phyloP scores from a whole-genome alignment of 2,797 vertebrate species.

The Tapera naevia region DNA sequence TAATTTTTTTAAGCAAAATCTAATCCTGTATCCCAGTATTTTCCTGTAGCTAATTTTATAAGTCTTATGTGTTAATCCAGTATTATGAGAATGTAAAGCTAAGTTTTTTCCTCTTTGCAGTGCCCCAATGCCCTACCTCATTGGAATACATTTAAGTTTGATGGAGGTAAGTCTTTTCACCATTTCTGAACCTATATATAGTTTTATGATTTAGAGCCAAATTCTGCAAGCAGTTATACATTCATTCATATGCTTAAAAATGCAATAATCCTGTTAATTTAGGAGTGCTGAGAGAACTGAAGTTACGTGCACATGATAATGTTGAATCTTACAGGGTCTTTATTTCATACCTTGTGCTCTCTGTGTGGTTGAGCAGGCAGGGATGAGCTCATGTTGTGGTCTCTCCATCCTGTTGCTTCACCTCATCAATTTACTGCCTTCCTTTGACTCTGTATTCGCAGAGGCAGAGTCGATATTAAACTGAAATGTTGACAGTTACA shows the following conservation, averaged over 20 bases:
- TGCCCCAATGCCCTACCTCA: slow-evolving; percentile 99
- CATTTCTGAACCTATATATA: neutral
- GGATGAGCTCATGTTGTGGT: neutral
- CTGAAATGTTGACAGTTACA: slow-evolving; percentile 45
- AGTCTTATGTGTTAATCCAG: neutral
- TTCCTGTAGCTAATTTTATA: slow-evolving; percentile 35
- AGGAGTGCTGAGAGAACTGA: neutral
- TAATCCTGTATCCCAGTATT: slow-evolving; percentile 13
- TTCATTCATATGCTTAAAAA: slow-evolving; percentile 22
- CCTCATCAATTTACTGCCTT: neutral
- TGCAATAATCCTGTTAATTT: neutral
- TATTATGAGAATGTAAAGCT: slow-evolving; percentile 64
- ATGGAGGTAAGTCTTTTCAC: slow-evolving; percentile 89
- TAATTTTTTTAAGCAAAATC: slow-evolving; percentile 47
- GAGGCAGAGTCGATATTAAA: slow-evolving; percentile 15
- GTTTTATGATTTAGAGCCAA: neutral
- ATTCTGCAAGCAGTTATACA: slow-evolving; percentile 2
- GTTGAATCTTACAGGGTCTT: neutral
- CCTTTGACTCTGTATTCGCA: neutral
- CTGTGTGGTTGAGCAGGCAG: neutral
- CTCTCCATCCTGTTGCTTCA: neutral
- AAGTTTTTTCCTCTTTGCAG: slow-evolving; percentile 79
- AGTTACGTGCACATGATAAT: rapidly evolving
- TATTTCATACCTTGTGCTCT: neutral
- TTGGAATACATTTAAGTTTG: slow-evolving; percentile 96